A percentile compares a stretch with the other conserved stretches of the same genome.
Conservation (phyloP, 2,888 invertebrate species). For the Gymnocheta viridis region DNA sequence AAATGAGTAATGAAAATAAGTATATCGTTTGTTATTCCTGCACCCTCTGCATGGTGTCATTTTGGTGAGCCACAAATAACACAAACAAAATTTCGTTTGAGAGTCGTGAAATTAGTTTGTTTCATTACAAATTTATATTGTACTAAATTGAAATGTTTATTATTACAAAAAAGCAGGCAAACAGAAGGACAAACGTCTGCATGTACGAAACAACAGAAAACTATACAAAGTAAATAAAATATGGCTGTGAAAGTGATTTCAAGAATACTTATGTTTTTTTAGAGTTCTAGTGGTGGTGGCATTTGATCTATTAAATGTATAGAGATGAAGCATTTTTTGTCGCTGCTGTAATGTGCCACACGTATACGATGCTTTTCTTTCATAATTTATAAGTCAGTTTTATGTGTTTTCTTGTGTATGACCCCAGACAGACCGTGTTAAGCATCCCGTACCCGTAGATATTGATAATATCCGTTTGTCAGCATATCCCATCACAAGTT, state of each 20-base stretch:
- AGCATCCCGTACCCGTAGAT: slow-evolving; percentile 1
- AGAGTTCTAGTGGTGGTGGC: slow-evolving; percentile 2
- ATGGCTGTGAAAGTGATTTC: slow-evolving; percentile 5
- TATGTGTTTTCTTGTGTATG: slow-evolving; percentile 50
- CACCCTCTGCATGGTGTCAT: slow-evolving; percentile 13
- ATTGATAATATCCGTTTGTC: slow-evolving; percentile 16
- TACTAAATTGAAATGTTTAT: slow-evolving; percentile 68
- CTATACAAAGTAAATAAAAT: slow-evolving; percentile 43
- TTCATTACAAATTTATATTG: slow-evolving; percentile 39
- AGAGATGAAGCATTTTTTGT: background rate
- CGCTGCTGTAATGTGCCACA: slow-evolving; percentile 12
- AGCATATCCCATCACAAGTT: slow-evolving; percentile 23
- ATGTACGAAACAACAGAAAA: slow-evolving; percentile 14
- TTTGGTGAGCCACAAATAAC: slow-evolving; percentile 40
- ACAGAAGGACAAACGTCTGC: background rate
- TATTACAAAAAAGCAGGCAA: slow-evolving; percentile 48
- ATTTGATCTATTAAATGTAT: background rate
- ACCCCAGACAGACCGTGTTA: slow-evolving; percentile 62
- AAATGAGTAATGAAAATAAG: background rate
- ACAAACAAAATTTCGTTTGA: background rate
- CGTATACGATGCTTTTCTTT: slow-evolving; percentile 33
- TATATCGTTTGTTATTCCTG: background rate
- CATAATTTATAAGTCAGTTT: slow-evolving; percentile 67
- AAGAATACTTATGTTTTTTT: background rate
- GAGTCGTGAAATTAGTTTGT: slow-evolving; percentile 1